A percentile compares a stretch with the other conserved stretches of the same genome.
Conservation (phyloP, 2,113 vertebrate species). For the Ellobius talpinus region DNA sequence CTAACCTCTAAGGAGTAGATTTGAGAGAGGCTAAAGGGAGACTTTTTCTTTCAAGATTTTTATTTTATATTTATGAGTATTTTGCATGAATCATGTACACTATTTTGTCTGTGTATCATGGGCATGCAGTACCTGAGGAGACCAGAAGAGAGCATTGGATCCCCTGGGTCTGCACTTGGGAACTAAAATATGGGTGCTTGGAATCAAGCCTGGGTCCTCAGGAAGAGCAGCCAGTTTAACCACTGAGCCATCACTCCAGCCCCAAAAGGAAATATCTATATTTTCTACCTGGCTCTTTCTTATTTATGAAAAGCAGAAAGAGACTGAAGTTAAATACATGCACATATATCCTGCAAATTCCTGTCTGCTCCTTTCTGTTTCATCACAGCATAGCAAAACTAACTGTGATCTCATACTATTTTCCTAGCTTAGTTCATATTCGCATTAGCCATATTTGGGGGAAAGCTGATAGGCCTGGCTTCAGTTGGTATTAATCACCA, state of each 20-base stretch:
- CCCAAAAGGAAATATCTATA: neutral
- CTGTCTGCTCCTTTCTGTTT: neutral
- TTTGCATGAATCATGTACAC: neutral
- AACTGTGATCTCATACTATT: constrained; percentile 31
- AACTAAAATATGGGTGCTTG: neutral
- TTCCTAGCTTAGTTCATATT: constrained; percentile 47
- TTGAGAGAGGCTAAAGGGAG: neutral
- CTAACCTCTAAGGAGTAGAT: neutral
- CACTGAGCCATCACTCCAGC: neutral
- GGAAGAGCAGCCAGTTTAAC: neutral
- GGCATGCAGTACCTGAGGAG: neutral
- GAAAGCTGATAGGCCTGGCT: constrained; percentile 28
- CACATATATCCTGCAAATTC: neutral
- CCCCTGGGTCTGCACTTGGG: neutral
- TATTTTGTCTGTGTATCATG: neutral
- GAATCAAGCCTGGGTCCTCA: neutral
- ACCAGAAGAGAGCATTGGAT: neutral
- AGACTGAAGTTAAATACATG: constrained; percentile 28
- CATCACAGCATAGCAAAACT: constrained; percentile 18
- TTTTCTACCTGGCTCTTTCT: constrained; percentile 36
- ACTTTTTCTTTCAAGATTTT: neutral
- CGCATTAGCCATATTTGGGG: neutral
- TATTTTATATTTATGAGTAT: neutral
- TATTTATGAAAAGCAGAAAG: neutral
- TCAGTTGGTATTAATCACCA: constrained; percentile 17